Conservation (phyloP, 2,113 vertebrate genomes). For the cattle (Bos taurus) region DNA sequence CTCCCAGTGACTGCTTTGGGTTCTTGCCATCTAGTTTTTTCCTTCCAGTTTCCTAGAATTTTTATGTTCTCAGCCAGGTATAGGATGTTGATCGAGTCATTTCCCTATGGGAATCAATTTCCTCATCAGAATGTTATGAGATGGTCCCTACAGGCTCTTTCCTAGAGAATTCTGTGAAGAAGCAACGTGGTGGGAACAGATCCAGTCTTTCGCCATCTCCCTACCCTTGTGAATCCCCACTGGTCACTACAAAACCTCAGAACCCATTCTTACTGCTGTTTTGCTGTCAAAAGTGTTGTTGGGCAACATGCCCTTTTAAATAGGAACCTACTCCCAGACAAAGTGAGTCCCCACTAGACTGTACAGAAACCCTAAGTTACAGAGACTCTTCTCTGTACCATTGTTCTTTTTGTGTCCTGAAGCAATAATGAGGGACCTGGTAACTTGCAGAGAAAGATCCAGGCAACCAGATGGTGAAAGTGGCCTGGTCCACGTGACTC, state of each 20-base stretch:
- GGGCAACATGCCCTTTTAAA: not conserved
- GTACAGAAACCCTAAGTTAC: not conserved
- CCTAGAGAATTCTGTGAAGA: not conserved
- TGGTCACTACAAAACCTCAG: not conserved
- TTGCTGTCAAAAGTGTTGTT: not conserved
- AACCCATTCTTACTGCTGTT: not conserved
- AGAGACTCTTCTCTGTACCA: not conserved
- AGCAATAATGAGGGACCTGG: not conserved
- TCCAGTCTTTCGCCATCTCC: not conserved
- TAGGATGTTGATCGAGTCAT: not conserved
- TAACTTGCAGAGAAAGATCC: not conserved
- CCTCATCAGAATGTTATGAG: not conserved
- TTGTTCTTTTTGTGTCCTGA: conserved; percentile 7
- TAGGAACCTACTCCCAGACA: not conserved
- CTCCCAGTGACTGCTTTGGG: not conserved
- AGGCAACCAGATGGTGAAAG: not conserved
- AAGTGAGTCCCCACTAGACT: not conserved
- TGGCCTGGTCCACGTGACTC: not conserved
- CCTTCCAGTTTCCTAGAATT: conserved; percentile 20
- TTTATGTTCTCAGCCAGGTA: not conserved
- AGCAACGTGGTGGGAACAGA: not conserved
- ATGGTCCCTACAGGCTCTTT: not conserved
- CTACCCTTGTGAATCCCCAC: not conserved
- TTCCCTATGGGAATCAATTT: not conserved
- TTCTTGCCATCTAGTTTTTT: not conserved